Base-by-base conservation (phyloP, 2,888 invertebrate species). In the Seira musarum region DNA sequence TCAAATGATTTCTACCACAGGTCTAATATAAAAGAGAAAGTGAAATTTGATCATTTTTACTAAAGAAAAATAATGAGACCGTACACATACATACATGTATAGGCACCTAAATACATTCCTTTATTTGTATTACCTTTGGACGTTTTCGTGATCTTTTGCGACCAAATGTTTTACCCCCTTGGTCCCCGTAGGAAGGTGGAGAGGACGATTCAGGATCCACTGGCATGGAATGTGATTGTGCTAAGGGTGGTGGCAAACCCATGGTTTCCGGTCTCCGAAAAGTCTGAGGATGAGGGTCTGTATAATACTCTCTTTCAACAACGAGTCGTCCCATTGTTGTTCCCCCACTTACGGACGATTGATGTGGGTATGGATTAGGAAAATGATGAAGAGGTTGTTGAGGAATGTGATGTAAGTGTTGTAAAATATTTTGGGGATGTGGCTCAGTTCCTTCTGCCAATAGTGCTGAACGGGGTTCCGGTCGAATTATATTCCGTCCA, bases 1-100 rank as follows among this genome's bases (percentile, higher is more conserved):
- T 87, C 64, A 88, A 82, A 69, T 86, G 85, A 49, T 87, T 77
- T 30, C 89, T 82, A 2, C 88, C 88, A 81, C 89, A 89, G 22
- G 66, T 66, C 82, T 82, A 21, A 22, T 35, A 1, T 40, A 6
- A 72, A 61, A 49, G 2, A 46, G 22, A 53, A 15, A 40, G 40
- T 64, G 13, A 72, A 57, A 73, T 1, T 13, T 19, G 65, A 17
- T 30, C 3, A 2, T 30, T 30, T n/a, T n/a, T n/a, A n/a, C n/a
- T n/a, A n/a, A n/a, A n/a, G n/a, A n/a, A n/a, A n/a, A n/a, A n/a
- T n/a, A n/a, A n/a, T n/a, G n/a, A n/a, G n/a, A n/a, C n/a, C n/a
- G n/a, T n/a, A n/a, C n/a, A n/a, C n/a, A n/a, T n/a, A n/a, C n/a
- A n/a, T n/a, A n/a, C n/a, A n/a, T n/a, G n/a, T n/a, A n/a, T 8